A percentile compares a stretch with the other conserved stretches of the same genome.
phyloP scores from a whole-genome alignment of 2,113 vertebrate species.

The Opisthocomus hoazin region DNA sequence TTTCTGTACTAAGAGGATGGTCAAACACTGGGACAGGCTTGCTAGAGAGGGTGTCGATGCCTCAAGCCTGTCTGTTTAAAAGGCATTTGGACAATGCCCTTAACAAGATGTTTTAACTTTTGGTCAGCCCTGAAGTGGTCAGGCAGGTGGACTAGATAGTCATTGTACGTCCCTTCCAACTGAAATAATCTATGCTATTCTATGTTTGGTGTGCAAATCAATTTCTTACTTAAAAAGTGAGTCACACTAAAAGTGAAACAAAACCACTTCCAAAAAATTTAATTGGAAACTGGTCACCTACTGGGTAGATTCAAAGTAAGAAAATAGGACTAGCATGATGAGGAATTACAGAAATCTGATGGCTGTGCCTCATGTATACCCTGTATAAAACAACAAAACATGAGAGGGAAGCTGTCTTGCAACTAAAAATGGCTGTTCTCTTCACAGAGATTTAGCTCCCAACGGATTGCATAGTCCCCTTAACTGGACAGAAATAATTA shows the following conservation, averaged over 20 bases:
- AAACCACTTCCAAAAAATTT: background rate
- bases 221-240: background rate
- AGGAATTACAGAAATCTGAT: background rate
- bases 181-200: background rate
- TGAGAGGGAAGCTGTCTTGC: background rate
- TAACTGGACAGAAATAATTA: background rate
- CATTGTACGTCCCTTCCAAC: background rate
- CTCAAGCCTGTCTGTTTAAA: background rate
- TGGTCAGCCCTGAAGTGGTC: background rate
- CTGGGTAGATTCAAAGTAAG: background rate
- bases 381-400: background rate
- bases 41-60: background rate
- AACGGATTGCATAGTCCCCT: background rate
- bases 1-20: background rate
- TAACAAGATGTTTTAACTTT: background rate
- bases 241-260: background rate
- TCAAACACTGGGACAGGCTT: background rate
- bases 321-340: background rate
- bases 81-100: background rate
- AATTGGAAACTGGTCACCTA: background rate
- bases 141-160: too few species aligned
- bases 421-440: background rate
- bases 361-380: background rate
- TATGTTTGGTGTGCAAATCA: background rate
- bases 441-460: background rate